Evolutionary conservation across 2,113 vertebrate genomes (phyloP).

Genomic region (Parotia lawesii): DNA sequence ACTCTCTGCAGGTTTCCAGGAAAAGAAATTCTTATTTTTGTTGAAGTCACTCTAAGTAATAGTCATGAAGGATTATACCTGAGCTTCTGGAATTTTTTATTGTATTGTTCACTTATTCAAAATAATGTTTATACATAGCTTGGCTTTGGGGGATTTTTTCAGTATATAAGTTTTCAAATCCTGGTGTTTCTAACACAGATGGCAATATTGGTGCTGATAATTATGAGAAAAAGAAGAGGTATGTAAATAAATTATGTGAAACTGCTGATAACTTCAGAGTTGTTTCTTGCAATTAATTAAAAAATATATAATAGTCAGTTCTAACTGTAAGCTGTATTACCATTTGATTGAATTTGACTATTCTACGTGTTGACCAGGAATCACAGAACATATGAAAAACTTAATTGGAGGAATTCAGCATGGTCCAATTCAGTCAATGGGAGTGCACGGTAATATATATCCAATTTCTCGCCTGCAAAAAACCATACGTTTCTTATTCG

Average conservation of each 20-base stretch:
- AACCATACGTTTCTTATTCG: background rate
- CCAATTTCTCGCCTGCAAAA: background rate
- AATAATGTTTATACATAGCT: background rate
- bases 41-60: background rate
- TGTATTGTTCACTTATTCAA: background rate
- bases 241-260: background rate
- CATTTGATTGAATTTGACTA: background rate
- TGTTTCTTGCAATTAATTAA: background rate
- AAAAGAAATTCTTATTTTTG: background rate
- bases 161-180: constrained; percentile 26
- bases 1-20: background rate
- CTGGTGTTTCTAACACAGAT: background rate
- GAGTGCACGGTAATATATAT: background rate
- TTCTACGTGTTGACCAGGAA: background rate
- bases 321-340: background rate
- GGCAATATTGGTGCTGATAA: background rate
- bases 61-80: background rate
- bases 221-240: constrained; percentile 24
- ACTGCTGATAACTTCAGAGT: background rate
- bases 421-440: background rate
- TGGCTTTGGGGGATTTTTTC: background rate
- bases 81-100: background rate
- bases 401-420: background rate
- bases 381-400: background rate
- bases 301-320: background rate